Conservation (phyloP, 2,113 vertebrate species). For the Strix uralensis region DNA sequence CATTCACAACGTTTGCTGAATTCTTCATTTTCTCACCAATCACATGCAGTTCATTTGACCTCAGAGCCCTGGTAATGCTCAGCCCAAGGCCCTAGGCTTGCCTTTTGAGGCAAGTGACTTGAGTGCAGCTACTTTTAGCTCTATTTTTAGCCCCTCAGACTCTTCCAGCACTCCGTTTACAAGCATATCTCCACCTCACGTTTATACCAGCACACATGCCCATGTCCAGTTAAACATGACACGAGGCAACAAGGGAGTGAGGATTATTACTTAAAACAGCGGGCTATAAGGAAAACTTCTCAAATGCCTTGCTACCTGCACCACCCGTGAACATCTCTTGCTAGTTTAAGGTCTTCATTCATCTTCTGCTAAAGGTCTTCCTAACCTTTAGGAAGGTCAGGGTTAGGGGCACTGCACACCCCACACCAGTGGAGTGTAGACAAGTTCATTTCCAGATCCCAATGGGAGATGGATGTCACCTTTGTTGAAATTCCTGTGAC, state of each 20-base stretch:
- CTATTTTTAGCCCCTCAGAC: neutral
- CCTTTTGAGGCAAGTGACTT: neutral
- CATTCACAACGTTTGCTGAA: neutral
- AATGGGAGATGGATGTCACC: accelerated
- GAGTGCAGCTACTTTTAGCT: neutral
- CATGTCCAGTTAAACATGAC: accelerated
- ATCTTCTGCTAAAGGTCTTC: neutral
- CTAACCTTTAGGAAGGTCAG: too few species aligned
- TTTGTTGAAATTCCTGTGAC: neutral
- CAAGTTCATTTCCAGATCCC: neutral
- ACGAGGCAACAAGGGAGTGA: neutral
- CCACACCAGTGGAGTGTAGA: accelerated
- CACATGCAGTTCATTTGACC: neutral
- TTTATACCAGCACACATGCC: neutral
- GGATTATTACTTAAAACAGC: neutral
- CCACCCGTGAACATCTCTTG: neutral
- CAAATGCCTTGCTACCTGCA: neutral
- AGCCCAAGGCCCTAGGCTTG: neutral
- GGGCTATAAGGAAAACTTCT: neutral
- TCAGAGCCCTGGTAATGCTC: neutral
- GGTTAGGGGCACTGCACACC: neutral
- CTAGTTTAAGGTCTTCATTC: neutral
- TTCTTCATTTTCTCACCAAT: neutral
- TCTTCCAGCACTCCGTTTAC: neutral
- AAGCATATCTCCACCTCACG: neutral